These are phyloP conservation scores for Trogon surrucura DNA, from an alignment of 2,113 vertebrate species.

Conservation along the genomic window DNA sequence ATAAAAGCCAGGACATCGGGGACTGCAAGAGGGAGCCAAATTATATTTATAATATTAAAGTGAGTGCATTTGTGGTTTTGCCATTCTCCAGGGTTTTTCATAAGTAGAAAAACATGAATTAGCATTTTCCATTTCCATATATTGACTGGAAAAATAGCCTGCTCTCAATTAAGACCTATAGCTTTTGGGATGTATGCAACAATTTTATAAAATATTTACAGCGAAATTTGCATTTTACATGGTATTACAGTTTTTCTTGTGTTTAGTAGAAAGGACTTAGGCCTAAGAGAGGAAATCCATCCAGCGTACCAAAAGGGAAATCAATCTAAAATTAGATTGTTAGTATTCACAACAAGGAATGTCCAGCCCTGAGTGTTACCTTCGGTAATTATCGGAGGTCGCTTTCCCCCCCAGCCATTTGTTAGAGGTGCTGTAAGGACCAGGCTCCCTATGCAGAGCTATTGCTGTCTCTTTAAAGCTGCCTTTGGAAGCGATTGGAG, in stretches of 20 bases:
- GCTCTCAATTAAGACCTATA: conserved; percentile 88
- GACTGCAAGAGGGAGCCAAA: conserved; percentile 83
- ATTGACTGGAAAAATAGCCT: conserved; percentile 87
- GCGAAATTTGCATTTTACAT: conserved; percentile 84
- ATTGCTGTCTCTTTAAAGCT: conserved; percentile 73
- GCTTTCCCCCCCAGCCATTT: conserved; percentile 56
- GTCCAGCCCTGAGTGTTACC: conserved; percentile 40
- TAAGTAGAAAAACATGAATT: conserved; percentile 89
- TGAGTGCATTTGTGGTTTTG: conserved; percentile 84
- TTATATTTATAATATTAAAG: conserved; percentile 90
- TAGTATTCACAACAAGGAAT: conserved; percentile 22
- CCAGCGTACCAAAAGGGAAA: conserved; percentile 17
- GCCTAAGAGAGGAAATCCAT: conserved; percentile 68
- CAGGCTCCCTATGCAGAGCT: conserved; percentile 28
- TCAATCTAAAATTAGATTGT: conserved; percentile 52
- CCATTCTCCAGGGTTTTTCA: conserved; percentile 82
- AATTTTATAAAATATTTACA: conserved; percentile 90
- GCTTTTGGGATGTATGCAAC: conserved; percentile 85
- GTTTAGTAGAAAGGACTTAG: conserved; percentile 73
- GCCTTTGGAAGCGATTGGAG: conserved; percentile 60
- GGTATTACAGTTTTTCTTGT: conserved; percentile 79
- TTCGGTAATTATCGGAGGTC: conserved; percentile 63
- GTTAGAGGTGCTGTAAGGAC: conserved; percentile 24
- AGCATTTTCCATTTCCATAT: conserved; percentile 90
- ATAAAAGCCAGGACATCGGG: conserved; percentile 81